These are phyloP conservation scores for Lochmaea capreae DNA, from an alignment of 2,888 invertebrate species.

Conservation along the genomic window DNA sequence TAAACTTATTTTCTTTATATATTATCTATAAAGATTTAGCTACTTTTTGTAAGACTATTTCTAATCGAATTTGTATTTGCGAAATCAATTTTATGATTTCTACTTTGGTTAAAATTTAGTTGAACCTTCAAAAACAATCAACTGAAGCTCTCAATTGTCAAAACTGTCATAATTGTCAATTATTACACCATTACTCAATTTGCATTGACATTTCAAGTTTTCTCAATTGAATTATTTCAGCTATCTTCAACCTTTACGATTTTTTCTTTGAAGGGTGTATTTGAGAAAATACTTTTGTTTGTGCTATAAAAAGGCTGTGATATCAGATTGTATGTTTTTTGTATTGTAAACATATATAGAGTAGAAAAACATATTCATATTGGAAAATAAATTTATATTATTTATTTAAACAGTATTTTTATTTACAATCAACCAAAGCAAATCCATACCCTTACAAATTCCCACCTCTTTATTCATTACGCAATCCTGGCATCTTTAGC, in stretches of 20 bases:
- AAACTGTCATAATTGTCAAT: no score
- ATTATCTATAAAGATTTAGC: neutral
- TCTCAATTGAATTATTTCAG: neutral
- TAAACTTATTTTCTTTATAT: neutral
- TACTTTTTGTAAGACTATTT: neutral
- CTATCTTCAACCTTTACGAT: neutral
- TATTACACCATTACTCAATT: neutral
- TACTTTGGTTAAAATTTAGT: neutral
- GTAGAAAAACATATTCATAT: conserved; percentile 47
- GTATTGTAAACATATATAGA: conserved; percentile 46
- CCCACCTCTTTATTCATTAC: no score
- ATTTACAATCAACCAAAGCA: neutral
- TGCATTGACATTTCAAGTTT: neutral
- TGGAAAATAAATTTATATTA: conserved; percentile 50
- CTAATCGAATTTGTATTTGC: neutral
- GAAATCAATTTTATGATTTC: neutral
- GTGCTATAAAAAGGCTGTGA: conserved; percentile 63
- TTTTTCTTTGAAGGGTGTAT: neutral
- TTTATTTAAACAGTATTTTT: conserved; percentile 33
- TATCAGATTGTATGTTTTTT: conserved; percentile 53
- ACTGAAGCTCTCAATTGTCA: neutral
- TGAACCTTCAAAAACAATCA: neutral
- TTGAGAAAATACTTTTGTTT: conserved; percentile 47
- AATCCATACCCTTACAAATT: no score
- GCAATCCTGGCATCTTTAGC: neutral